These are phyloP conservation scores for Astropecten irregularis DNA, from an alignment of 53 echinoderm and acorn worm genomes.

Conservation along the genomic window DNA sequence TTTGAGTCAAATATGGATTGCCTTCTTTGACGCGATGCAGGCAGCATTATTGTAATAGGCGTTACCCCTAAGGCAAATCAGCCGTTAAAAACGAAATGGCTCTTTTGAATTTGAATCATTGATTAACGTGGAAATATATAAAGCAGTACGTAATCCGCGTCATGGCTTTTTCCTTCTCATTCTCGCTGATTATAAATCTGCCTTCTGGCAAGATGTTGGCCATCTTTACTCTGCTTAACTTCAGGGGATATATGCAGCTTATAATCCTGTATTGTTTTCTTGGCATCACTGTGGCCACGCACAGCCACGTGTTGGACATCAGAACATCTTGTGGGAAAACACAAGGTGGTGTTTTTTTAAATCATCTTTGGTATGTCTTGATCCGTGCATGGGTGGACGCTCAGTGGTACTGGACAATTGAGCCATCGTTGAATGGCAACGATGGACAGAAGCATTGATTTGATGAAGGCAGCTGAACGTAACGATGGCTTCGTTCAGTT, in stretches of 20 bases:
- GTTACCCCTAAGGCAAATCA: too few species aligned
- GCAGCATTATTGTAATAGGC: too few species aligned
- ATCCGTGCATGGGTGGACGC: background rate
- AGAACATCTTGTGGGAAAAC: background rate
- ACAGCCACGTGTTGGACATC: background rate
- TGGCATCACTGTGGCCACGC: background rate
- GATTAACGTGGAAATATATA: background rate
- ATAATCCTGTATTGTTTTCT: background rate
- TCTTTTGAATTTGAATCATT: background rate
- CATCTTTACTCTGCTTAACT: background rate
- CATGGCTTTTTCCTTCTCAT: too few species aligned
- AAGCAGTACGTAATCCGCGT: too few species aligned
- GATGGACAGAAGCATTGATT: background rate
- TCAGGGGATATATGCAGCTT: too few species aligned
- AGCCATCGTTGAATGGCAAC: too few species aligned
- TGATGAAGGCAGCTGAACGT: too few species aligned
- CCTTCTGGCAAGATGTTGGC: conserved; percentile 4
- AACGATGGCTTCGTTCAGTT: too few species aligned
- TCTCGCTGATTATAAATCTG: conserved; percentile 14
- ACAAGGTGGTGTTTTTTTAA: background rate
- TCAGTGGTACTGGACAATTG: too few species aligned
- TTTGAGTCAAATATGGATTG: too few species aligned
- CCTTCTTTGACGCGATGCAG: too few species aligned
- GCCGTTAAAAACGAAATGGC: background rate
- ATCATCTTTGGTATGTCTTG: background rate